Evolutionary conservation across 2,888 invertebrate species (phyloP).

Genomic region (Coleophora flavipennella): DNA sequence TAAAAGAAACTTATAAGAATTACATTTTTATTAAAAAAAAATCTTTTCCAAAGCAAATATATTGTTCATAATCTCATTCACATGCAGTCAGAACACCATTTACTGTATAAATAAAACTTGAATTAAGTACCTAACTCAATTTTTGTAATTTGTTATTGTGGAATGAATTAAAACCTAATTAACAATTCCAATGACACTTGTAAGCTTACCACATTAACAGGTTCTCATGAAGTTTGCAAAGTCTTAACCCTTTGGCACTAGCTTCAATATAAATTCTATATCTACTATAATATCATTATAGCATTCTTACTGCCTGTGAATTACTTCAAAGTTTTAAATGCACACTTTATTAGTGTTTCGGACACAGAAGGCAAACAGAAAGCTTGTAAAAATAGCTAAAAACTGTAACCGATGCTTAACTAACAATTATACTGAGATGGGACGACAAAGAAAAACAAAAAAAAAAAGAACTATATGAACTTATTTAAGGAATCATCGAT

Average conservation of each 20-base stretch:
- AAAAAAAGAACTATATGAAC: constrained; percentile 11
- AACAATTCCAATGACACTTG: neutral
- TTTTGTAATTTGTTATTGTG: neutral
- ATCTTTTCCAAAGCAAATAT: constrained; percentile 67
- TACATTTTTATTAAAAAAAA: constrained; percentile 58
- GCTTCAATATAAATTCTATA: neutral
- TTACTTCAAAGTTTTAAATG: constrained; percentile 37
- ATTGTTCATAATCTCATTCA: constrained; percentile 42
- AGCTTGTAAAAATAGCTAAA: constrained; percentile 28
- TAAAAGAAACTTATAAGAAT: constrained; percentile 34
- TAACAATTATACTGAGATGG: constrained; percentile 7
- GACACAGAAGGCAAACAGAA: constrained; percentile 40
- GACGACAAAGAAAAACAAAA: constrained; percentile 11
- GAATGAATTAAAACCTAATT: neutral
- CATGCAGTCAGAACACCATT: constrained; percentile 63
- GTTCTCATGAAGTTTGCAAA: neutral
- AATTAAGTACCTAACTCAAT: neutral
- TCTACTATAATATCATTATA: constrained; percentile 20
- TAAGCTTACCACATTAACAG: neutral
- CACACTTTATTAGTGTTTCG: constrained; percentile 41
- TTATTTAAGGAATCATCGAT: constrained; percentile 7
- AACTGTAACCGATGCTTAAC: constrained; percentile 19
- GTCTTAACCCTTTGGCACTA: constrained; percentile 8
- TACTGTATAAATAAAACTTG: constrained; percentile 10
- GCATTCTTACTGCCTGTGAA: constrained; percentile 50